phyloP scores from a whole-genome alignment of 2,797 vertebrate genomes.

The Typhlichthys eigenmanni region DNA sequence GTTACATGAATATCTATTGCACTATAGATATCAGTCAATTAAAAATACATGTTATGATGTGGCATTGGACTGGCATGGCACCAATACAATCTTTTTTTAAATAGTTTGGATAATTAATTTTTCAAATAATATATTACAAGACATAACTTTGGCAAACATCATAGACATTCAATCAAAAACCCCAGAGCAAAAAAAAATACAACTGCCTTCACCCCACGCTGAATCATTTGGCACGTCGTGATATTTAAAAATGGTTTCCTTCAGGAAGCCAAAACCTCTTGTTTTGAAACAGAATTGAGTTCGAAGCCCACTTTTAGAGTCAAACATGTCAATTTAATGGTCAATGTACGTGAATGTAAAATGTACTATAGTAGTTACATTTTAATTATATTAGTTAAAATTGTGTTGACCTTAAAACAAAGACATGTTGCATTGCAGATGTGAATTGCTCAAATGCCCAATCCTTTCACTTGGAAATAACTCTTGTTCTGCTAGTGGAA shows the following conservation, averaged over 20 bases:
- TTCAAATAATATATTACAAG: constrained; percentile 66
- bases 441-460: too few species aligned
- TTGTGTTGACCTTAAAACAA: too few species aligned
- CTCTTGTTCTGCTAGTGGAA: too few species aligned
- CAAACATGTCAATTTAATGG: too few species aligned
- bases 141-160: constrained; percentile 65
- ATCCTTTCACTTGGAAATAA: too few species aligned
- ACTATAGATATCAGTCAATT: constrained; percentile 71
- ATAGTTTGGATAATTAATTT: constrained; percentile 62
- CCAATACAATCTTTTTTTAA: constrained; percentile 60
- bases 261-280: constrained; percentile 1
- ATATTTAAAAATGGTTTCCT: too few species aligned
- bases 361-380: too few species aligned
- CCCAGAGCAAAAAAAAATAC: constrained; percentile 57
- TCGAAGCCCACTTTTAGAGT: constrained; percentile 21
- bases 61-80: constrained; percentile 60
- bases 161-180: constrained; percentile 63
- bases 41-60: constrained; percentile 73
- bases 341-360: too few species aligned
- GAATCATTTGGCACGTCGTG: constrained; percentile 3
- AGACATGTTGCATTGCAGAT: too few species aligned
- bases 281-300: constrained; percentile 48
- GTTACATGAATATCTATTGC: constrained; percentile 75
- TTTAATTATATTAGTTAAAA: too few species aligned
- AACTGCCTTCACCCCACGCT: constrained; percentile 32